Evolutionary conservation across 2,888 invertebrate species (phyloP).

Genomic region (Hydraecia micacea): DNA sequence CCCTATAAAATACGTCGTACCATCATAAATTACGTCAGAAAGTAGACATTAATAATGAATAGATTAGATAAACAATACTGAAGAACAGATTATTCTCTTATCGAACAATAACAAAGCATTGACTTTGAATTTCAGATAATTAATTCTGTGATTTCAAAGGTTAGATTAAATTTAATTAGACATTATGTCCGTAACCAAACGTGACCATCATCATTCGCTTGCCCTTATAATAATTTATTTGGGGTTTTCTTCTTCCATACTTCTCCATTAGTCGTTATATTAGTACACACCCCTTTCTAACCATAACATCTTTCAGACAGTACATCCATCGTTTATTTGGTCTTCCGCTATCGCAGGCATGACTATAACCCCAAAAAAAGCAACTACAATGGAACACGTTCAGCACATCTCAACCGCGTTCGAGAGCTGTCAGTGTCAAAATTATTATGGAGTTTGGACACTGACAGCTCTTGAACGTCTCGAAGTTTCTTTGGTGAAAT

Average conservation of each 20-base stretch:
- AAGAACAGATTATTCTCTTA: constrained; percentile 29
- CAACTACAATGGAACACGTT: neutral
- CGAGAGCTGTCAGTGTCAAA: neutral
- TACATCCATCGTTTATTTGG: neutral
- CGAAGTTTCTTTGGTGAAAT: neutral
- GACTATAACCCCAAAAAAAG: neutral
- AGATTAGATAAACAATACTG: constrained; percentile 40
- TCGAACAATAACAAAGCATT: constrained; percentile 33
- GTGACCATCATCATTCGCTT: too few species aligned
- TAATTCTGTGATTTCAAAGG: constrained; percentile 30
- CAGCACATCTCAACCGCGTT: neutral
- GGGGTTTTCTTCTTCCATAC: neutral
- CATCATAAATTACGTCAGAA: constrained; percentile 10
- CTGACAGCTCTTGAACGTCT: neutral
- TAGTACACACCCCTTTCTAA: neutral
- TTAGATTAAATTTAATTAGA: constrained; percentile 23
- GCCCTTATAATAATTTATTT: neutral
- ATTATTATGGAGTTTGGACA: neutral
- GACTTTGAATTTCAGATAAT: constrained; percentile 40
- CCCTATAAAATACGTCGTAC: neutral
- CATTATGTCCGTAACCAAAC: neutral
- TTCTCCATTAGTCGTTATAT: neutral
- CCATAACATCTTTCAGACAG: neutral
- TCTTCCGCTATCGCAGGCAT: neutral
- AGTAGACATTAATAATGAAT: constrained; percentile 25